Evolutionary conservation across 1,140 invertebrate species (phyloP).

Genomic region (Harlomillsia oculata): DNA sequence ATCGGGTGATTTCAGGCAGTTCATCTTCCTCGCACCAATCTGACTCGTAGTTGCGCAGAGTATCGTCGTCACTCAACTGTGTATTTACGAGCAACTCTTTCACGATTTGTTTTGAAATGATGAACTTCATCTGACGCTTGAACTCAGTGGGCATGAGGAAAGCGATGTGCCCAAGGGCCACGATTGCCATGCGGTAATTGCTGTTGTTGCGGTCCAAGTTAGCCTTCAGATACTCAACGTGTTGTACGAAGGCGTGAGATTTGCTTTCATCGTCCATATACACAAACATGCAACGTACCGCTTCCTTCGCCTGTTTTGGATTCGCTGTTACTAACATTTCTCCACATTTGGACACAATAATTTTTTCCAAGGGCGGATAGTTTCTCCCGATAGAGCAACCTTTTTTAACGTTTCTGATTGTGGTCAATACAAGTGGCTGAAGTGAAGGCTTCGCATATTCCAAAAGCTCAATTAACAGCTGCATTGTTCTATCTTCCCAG

Average conservation of each 20-base stretch:
- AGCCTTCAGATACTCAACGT: slow-evolving; percentile 32
- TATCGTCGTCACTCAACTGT: slow-evolving; percentile 24
- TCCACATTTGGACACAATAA: slow-evolving; percentile 71
- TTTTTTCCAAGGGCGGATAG: slow-evolving; percentile 20
- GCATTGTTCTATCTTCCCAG: slow-evolving; percentile 70
- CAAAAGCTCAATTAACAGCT: slow-evolving; percentile 66
- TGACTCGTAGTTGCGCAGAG: slow-evolving; percentile 44
- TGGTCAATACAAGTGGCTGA: slow-evolving; percentile 67
- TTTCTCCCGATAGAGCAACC: slow-evolving; percentile 63
- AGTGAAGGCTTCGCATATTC: slow-evolving; percentile 70
- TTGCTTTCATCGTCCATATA: slow-evolving; percentile 51
- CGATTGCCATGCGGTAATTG: slow-evolving; percentile 84
- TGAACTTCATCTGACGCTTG: slow-evolving; percentile 80
- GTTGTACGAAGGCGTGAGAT: slow-evolving; percentile 24
- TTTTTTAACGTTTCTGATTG: slow-evolving; percentile 78
- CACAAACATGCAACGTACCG: slow-evolving; percentile 79
- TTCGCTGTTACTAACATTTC: slow-evolving; percentile 76
- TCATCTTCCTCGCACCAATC: slow-evolving; percentile 82
- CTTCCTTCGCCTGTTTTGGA: slow-evolving; percentile 91
- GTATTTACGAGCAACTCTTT: slow-evolving; percentile 86
- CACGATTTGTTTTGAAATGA: slow-evolving; percentile 85
- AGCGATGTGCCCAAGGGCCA: slow-evolving; percentile 87
- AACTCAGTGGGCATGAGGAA: slow-evolving; percentile 81
- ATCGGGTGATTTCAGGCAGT: slow-evolving; percentile 76
- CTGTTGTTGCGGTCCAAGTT: slow-evolving; percentile 63